These are phyloP conservation scores for Chlorocebus sabaeus DNA, from an alignment of 2,113 vertebrate species.

Conservation along the genomic window DNA sequence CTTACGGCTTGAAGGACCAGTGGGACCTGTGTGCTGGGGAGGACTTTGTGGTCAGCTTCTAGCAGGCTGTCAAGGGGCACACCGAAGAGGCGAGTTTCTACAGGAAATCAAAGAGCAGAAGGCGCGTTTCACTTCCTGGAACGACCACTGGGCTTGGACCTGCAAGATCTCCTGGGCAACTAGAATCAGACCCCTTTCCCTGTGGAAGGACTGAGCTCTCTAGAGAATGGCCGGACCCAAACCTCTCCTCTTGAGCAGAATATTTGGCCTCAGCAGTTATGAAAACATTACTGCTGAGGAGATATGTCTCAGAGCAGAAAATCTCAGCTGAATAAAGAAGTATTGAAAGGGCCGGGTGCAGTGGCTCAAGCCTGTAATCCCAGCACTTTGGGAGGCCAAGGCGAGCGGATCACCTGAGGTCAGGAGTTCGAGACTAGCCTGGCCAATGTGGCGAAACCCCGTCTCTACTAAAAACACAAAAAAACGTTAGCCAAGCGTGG, in stretches of 20 bases:
- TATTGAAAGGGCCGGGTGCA: not conserved
- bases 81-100: slow-evolving; percentile 91
- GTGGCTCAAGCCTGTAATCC: too few relatives aligned
- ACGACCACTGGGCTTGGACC: not conserved
- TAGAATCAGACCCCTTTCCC: not conserved
- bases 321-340: not conserved
- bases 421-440: too few relatives aligned
- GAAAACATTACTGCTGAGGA: not conserved
- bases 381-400: too few relatives aligned
- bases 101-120: not conserved
- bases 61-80: slow-evolving; percentile 87
- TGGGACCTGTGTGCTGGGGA: slow-evolving; percentile 84
- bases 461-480: too few relatives aligned
- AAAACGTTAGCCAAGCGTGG: too few relatives aligned
- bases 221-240: not conserved
- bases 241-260: not conserved
- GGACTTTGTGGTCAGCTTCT: slow-evolving; percentile 90
- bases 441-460: too few relatives aligned
- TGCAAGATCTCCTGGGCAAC: not conserved
- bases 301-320: not conserved
- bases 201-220: not conserved
- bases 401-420: not conserved
- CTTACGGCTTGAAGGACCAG: slow-evolving; percentile 91
- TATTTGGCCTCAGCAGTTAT: not conserved
- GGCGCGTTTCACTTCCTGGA: not conserved